phyloP scores from a whole-genome alignment of 2,113 vertebrate species.

The Urocolius indicus region DNA sequence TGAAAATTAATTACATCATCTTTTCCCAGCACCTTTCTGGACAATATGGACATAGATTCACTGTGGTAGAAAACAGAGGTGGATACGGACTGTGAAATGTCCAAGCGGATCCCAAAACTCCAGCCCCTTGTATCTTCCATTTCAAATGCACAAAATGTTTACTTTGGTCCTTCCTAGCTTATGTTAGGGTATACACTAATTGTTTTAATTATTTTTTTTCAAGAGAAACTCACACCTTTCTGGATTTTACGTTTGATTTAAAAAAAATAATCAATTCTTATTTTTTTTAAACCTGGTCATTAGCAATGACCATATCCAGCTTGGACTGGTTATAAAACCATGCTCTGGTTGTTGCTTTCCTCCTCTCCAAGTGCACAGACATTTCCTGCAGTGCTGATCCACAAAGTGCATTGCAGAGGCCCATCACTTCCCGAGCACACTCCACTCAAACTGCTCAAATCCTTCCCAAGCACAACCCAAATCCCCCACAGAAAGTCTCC shows the following conservation, averaged over 20 bases:
- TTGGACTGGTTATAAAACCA: background rate
- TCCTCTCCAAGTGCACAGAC: background rate
- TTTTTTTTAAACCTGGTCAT: background rate
- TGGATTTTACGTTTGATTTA: background rate
- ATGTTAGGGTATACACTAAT: background rate
- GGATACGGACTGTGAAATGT: background rate
- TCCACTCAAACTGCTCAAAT: background rate
- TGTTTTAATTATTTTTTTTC: background rate
- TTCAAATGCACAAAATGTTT: background rate
- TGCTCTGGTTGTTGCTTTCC: background rate
- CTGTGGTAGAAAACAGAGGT: background rate
- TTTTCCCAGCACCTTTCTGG: background rate
- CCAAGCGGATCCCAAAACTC: background rate
- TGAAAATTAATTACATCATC: background rate
- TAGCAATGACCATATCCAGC: background rate
- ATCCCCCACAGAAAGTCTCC: background rate
- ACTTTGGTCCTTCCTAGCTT: background rate
- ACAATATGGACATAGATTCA: background rate
- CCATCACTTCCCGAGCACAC: fast-evolving
- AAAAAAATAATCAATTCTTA: background rate
- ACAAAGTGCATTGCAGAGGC: background rate
- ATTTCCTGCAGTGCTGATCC: background rate
- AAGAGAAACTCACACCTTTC: background rate
- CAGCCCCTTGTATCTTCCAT: background rate
- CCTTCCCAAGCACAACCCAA: background rate